These are phyloP conservation scores for Nilaparvata lugens DNA, from an alignment of 1,140 invertebrate species.

Conservation along the genomic window DNA sequence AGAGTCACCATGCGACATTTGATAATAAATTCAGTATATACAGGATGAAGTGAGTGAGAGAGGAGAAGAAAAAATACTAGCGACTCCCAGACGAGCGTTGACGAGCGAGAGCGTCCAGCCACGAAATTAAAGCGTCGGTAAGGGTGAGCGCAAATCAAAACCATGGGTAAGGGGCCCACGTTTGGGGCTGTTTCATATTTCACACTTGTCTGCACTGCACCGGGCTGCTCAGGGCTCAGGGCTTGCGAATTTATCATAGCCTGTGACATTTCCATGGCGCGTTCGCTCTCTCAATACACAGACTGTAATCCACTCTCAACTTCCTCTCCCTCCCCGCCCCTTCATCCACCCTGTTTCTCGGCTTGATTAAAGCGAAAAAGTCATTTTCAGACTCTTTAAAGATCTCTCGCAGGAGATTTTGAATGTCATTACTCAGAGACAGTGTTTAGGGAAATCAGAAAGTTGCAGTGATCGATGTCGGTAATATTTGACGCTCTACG, in stretches of 20 bases:
- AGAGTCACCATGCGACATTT: not conserved
- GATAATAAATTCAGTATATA: not conserved
- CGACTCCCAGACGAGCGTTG: slow-evolving; percentile 1
- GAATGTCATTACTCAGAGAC: not conserved
- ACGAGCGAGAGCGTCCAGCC: not conserved
- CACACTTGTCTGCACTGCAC: slow-evolving; percentile 1
- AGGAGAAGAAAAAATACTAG: no score
- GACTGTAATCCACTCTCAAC: not conserved
- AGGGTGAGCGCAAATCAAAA: no score
- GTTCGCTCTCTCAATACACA: not conserved
- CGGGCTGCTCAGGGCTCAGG: not conserved
- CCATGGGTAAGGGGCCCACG: no score
- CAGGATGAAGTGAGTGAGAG: no score
- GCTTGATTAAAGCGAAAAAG: slow-evolving; percentile 2
- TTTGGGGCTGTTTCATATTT: slow-evolving; percentile 2
- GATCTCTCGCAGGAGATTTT: slow-evolving; percentile 3
- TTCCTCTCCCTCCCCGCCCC: no score
- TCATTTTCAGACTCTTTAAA: slow-evolving; percentile 5
- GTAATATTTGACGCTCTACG: not conserved
- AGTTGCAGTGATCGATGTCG: not conserved
- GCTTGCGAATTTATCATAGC: not conserved
- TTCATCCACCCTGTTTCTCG: not conserved
- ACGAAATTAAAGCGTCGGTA: slow-evolving; percentile 1
- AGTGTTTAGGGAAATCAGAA: not conserved
- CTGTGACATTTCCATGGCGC: not conserved